Evolutionary conservation across 2,113 vertebrate species (phyloP).

Genomic region (Sphaerodactylus townsendi): DNA sequence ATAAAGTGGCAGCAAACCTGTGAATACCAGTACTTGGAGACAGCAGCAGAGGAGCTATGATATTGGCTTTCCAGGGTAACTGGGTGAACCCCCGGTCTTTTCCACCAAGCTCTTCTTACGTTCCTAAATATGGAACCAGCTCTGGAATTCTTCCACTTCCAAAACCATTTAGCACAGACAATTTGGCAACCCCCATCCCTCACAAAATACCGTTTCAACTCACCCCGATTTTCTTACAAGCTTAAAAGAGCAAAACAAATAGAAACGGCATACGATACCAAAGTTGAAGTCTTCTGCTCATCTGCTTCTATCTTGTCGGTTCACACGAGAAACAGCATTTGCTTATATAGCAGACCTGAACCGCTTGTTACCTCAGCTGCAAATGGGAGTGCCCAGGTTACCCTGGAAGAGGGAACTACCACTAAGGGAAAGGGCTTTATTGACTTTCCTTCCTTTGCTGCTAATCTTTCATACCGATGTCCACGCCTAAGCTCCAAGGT

Average conservation of each 20-base stretch:
- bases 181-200: background rate
- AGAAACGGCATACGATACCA: background rate
- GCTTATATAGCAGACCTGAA: background rate
- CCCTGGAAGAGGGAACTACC: background rate
- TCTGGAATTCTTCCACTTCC: background rate
- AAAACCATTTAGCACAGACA: background rate
- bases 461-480: rapidly evolving
- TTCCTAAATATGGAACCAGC: background rate
- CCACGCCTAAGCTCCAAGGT: slow-evolving; percentile 37
- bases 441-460: rapidly evolving
- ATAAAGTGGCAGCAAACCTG: too few relatives aligned
- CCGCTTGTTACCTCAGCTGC: too few relatives aligned
- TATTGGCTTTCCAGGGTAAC: too few relatives aligned
- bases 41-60: too few relatives aligned
- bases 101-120: too few relatives aligned
- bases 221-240: background rate
- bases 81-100: too few relatives aligned
- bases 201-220: background rate
- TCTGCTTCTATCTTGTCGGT: background rate
- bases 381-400: background rate
- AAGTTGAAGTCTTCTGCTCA: background rate
- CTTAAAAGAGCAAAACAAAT: background rate
- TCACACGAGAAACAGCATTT: background rate
- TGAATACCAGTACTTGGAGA: too few relatives aligned
- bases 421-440: rapidly evolving